Evolutionary conservation across 1,140 invertebrate species (phyloP).

Genomic region (Ruditapes philippinarum): DNA sequence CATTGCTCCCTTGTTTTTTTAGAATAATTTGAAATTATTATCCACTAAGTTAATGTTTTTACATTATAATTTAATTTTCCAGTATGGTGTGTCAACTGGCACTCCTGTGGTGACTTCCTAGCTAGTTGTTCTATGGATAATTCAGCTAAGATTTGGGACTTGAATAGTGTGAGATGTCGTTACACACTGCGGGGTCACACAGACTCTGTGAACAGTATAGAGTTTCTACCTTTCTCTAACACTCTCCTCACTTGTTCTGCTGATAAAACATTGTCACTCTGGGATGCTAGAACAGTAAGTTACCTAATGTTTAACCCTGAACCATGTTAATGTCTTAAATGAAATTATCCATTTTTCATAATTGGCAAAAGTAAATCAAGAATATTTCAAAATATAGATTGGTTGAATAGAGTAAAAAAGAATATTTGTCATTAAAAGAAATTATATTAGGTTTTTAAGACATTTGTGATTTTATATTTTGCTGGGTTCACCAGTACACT

Average conservation of each 20-base stretch:
- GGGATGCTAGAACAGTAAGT: conserved; percentile 84
- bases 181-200: conserved; percentile 85
- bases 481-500: too few relatives aligned
- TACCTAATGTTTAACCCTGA: too few relatives aligned
- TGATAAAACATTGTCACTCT: conserved; percentile 87
- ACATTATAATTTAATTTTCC: conserved; percentile 43
- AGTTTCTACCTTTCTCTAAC: conserved; percentile 86
- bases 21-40: not conserved
- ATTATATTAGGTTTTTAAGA: too few relatives aligned
- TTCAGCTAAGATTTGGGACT: conserved; percentile 86
- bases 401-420: too few relatives aligned
- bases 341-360: too few relatives aligned
- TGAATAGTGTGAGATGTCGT: conserved; percentile 86
- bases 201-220: conserved; percentile 86
- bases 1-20: not conserved
- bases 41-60: not conserved
- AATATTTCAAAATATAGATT: too few relatives aligned
- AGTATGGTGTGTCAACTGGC: conserved; percentile 87
- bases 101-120: conserved; percentile 86
- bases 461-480: too few relatives aligned
- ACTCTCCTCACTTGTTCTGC: conserved; percentile 85
- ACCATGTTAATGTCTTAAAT: too few relatives aligned
- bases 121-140: conserved; percentile 87
- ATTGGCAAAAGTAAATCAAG: too few relatives aligned
- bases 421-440: too few relatives aligned